Evolutionary conservation across 2,888 invertebrate species (phyloP), one percentile per base, ranked within the genome.

Genomic region (Ophion costatus): DNA sequence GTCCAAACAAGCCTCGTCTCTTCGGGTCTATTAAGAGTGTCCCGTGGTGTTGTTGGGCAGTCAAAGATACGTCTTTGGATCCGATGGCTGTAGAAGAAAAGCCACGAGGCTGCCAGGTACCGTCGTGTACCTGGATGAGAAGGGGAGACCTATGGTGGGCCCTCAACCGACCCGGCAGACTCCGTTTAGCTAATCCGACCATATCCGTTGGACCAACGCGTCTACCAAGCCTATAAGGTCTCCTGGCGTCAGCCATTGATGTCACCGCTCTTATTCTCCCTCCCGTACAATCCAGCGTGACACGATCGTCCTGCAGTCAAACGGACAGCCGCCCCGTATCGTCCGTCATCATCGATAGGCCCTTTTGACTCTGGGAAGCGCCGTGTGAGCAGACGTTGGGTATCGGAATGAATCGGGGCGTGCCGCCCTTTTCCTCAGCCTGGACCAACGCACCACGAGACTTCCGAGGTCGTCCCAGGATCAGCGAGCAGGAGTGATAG

Each of bases 1-100:
- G 92, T 93, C 93, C 91, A 93, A 93, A 93, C 93, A 93, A 90
- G 90, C 90, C 89, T 89, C 89, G 86, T 88, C 88, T 88, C 90
- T 89, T 87, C 84, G 73, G 89, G 90, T 93, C 93, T 93, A 92
- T 93, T 93, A 93, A 92, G 91, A 90, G 89, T 88, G 87, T 89
- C 86, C 88, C 84, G 87, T 88, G 83, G 88, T 81, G 87, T 87
- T 81, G 87, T 87, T 87, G 88, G 86, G 86, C 77, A 90, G 90
- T 90, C 86, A 91, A 89, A 90, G 88, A 88, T 87, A 88, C 84
- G 86, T n/a, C 80, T 86, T 83, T 79, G 87, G 80, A 86, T 85
- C 9, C 56, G 63, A 86, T 84, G 67, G 73, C 76, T 88, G 85
- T 80, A 86, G 85, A 1, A 67, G 87, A 87, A 88, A 88, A 75